These are phyloP conservation scores for Chelonia mydas DNA, from an alignment of 2,797 vertebrate species.

Conservation along the genomic window DNA sequence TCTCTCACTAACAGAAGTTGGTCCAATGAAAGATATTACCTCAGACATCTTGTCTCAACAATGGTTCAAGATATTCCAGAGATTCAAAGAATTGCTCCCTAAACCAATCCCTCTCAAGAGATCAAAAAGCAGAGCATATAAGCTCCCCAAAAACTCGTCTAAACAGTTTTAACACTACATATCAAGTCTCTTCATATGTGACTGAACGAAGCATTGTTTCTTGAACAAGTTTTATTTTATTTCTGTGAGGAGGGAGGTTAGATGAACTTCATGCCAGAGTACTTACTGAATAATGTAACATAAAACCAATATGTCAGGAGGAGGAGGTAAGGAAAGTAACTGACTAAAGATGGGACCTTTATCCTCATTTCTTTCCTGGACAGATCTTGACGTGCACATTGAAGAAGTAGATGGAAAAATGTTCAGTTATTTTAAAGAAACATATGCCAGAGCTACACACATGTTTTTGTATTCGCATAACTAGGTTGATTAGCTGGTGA, in stretches of 20 bases:
- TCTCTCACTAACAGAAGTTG: not conserved
- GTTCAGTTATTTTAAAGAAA: not conserved
- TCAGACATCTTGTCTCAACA: not conserved
- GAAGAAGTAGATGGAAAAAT: not conserved
- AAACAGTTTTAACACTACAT: not conserved
- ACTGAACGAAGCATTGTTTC: not conserved
- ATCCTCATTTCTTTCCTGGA: not conserved
- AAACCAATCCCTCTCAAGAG: not conserved
- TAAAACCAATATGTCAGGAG: not conserved
- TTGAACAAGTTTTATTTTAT: not conserved
- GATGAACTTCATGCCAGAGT: fast-evolving
- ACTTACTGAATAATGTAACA: not conserved
- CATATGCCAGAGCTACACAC: not conserved
- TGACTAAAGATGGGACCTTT: not conserved
- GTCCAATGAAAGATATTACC: not conserved
- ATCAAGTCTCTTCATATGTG: not conserved
- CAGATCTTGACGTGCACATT: not conserved
- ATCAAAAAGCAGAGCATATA: not conserved
- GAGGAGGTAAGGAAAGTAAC: not conserved
- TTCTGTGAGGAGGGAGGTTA: not conserved
- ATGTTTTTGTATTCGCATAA: not conserved
- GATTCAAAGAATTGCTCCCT: not conserved
- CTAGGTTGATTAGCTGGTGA: not conserved
- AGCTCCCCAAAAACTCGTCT: not conserved
- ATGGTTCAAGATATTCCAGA: not conserved